phyloP scores from a whole-genome alignment of 2,888 invertebrate species.

The Galeruca laticollis region DNA sequence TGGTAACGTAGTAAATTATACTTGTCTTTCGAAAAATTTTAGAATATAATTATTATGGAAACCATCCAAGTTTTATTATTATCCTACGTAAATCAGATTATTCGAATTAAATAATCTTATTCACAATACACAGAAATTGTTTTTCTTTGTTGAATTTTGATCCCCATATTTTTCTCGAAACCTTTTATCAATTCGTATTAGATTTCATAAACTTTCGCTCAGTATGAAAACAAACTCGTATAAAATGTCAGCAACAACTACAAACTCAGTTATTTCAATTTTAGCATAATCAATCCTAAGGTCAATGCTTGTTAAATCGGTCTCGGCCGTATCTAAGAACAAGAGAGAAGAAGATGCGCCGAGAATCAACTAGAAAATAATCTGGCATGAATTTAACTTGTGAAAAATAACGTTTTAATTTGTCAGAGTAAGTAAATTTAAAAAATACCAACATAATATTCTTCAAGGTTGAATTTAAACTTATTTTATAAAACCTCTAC shows the following conservation, averaged over 20 bases:
- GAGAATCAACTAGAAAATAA: background rate
- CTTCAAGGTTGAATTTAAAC: no score
- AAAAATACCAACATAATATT: no score
- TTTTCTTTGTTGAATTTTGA: background rate
- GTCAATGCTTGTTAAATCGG: background rate
- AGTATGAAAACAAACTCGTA: background rate
- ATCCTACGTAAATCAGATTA: background rate
- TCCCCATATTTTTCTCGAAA: no score
- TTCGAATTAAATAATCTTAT: background rate
- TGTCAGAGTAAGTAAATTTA: no score
- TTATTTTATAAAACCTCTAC: no score
- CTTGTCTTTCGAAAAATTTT: no score
- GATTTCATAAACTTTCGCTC: no score
- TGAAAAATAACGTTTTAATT: background rate
- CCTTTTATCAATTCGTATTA: no score
- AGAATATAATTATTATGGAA: background rate
- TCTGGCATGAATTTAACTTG: background rate
- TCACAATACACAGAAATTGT: background rate
- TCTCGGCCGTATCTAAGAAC: background rate
- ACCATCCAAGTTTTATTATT: slow-evolving; percentile 2
- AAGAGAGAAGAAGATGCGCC: background rate
- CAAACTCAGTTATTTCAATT: background rate
- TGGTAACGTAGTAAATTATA: no score
- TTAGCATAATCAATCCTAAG: slow-evolving; percentile 2
- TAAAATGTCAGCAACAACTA: background rate